A percentile compares a stretch with the other conserved stretches of the same genome.
Conservation (phyloP, 2,888 invertebrate genomes). For the Agonum fuliginosum region DNA sequence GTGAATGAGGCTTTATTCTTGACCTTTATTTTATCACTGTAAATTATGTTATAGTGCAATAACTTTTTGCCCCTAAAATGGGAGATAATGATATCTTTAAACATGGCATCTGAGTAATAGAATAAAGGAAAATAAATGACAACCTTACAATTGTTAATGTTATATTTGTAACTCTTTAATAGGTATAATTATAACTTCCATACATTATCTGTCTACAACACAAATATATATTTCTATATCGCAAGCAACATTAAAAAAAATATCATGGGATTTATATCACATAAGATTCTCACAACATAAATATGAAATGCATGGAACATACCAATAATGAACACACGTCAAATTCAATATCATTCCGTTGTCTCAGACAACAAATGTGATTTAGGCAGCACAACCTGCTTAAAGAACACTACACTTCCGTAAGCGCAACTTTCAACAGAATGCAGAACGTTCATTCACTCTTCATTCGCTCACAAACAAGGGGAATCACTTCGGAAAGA, state of each 20-base stretch:
- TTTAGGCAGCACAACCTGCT: conserved; percentile 59
- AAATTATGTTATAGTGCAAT: too few species aligned
- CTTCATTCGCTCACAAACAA: neutral
- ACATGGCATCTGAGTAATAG: too few species aligned
- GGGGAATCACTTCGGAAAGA: neutral
- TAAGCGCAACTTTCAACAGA: neutral
- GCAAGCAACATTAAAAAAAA: conserved; percentile 61
- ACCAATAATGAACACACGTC: conserved; percentile 43
- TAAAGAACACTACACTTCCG: neutral
- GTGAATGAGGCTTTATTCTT: too few species aligned
- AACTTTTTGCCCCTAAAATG: too few species aligned
- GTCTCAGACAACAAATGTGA: conserved; percentile 52
- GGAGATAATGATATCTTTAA: too few species aligned
- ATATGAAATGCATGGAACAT: conserved; percentile 57
- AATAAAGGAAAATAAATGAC: conserved; percentile 28
- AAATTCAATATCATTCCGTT: conserved; percentile 41
- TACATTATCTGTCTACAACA: conserved; percentile 55
- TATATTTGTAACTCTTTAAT: conserved; percentile 57
- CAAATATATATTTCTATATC: conserved; percentile 58
- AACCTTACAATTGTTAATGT: conserved; percentile 45
- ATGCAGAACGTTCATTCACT: conserved; percentile 1
- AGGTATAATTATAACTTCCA: conserved; percentile 52
- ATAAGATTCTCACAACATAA: conserved; percentile 57
- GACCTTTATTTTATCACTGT: too few species aligned
- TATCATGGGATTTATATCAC: conserved; percentile 60